Conservation (phyloP, 2,888 invertebrate genomes). For the Acrobasis suavella region DNA sequence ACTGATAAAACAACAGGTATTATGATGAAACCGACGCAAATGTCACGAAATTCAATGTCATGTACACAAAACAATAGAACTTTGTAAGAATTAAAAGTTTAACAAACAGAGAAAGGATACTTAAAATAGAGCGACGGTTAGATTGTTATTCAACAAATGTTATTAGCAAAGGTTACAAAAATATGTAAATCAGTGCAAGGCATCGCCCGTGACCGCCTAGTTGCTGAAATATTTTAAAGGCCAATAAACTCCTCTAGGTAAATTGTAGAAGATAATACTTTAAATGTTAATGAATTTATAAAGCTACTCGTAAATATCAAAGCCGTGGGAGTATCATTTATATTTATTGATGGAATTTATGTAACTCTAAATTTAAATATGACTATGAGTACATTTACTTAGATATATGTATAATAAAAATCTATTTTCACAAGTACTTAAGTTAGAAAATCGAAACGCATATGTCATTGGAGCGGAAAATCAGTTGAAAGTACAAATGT, state of each 20-base stretch:
- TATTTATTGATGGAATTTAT: too few relatives aligned
- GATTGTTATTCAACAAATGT: slow-evolving; percentile 30
- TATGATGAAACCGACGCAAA: slow-evolving; percentile 26
- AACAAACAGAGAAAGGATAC: slow-evolving; percentile 23
- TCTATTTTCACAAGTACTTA: slow-evolving; percentile 31
- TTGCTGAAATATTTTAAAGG: slow-evolving; percentile 48
- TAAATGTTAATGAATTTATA: slow-evolving; percentile 14
- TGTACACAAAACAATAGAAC: background rate
- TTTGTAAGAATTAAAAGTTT: background rate
- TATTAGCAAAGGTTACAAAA: slow-evolving; percentile 45
- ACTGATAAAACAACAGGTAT: slow-evolving; percentile 26
- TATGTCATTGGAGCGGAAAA: slow-evolving; percentile 48
- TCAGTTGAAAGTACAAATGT: slow-evolving; percentile 32
- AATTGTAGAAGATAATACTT: slow-evolving; percentile 13
- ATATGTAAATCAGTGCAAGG: slow-evolving; percentile 43
- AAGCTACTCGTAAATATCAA: slow-evolving; percentile 32
- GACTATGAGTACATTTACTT: too few relatives aligned
- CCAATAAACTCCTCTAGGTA: slow-evolving; percentile 40
- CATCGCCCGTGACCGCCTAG: slow-evolving; percentile 45
- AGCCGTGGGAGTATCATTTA: slow-evolving; percentile 39
- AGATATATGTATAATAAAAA: slow-evolving; percentile 26
- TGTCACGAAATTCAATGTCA: background rate
- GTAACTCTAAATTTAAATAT: too few relatives aligned
- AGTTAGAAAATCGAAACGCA: slow-evolving; percentile 39
- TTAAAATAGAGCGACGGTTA: slow-evolving; percentile 33